phyloP scores from a whole-genome alignment of 1,140 invertebrate genomes.

The Camponotus pennsylvanicus region DNA sequence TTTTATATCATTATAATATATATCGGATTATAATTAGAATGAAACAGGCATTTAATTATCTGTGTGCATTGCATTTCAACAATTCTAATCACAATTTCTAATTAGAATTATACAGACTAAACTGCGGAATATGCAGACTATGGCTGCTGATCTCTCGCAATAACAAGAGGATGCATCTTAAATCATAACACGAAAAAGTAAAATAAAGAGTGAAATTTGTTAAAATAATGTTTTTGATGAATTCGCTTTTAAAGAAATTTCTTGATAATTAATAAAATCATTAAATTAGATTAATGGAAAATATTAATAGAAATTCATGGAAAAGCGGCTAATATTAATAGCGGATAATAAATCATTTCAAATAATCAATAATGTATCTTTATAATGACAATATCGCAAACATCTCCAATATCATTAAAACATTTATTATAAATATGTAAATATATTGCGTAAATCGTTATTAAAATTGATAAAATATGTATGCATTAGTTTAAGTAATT shows the following conservation, averaged over 20 bases:
- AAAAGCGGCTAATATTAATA: too few relatives aligned
- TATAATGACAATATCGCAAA: neutral
- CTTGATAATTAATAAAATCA: too few relatives aligned
- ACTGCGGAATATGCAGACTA: neutral
- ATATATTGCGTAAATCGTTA: neutral
- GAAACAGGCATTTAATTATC: neutral
- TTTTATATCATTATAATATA: neutral
- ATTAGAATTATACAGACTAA: neutral
- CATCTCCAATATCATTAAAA: neutral
- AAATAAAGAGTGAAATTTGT: constrained; percentile 23
- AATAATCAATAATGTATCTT: neutral
- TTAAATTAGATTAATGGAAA: too few relatives aligned
- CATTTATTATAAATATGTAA: neutral
- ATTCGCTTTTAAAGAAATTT: too few relatives aligned
- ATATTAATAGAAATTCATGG: too few relatives aligned
- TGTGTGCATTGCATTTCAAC: neutral
- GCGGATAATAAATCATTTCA: too few relatives aligned
- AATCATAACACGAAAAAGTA: constrained; percentile 2
- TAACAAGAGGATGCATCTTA: neutral
- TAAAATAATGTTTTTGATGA: neutral
- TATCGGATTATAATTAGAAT: neutral
- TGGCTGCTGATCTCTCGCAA: too few relatives aligned
- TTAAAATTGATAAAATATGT: constrained; percentile 13
- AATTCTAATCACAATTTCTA: neutral
- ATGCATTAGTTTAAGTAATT: neutral